A percentile compares a stretch with the other conserved stretches of the same genome.
phyloP scores from a whole-genome alignment of 2,797 vertebrate genomes.

The Coluber constrictor region DNA sequence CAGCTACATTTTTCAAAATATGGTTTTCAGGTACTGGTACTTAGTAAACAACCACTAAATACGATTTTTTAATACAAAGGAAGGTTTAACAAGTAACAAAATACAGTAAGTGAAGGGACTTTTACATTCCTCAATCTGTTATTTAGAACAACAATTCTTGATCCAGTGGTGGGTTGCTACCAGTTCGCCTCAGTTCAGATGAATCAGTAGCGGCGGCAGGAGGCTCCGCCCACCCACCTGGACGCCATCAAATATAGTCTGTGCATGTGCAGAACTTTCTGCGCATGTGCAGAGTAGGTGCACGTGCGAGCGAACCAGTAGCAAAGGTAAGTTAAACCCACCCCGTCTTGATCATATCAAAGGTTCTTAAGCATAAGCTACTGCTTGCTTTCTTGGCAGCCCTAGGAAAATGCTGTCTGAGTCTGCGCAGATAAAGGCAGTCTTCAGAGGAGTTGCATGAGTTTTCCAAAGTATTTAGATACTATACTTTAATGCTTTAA shows the following conservation, averaged over 20 bases:
- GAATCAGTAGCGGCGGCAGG: no score
- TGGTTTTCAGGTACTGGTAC: not conserved
- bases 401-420: not conserved
- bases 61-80: not conserved
- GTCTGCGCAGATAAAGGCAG: not conserved
- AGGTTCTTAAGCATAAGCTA: not conserved
- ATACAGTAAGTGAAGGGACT: not conserved
- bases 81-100: not conserved
- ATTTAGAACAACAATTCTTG: not conserved
- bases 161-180: no score
- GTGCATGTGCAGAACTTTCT: no score
- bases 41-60: not conserved
- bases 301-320: no score
- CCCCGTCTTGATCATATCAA: not conserved
- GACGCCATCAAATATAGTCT: no score
- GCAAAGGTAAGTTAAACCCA: no score
- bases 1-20: not conserved
- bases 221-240: no score
- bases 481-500: not conserved
- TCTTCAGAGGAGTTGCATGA: not conserved
- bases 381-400: not conserved
- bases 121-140: not conserved
- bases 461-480: not conserved
- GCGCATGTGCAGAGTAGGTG: no score
- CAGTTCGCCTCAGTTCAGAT: no score